Conservation (phyloP, 2,113 vertebrate genomes). For the Vanacampus margaritifer region DNA sequence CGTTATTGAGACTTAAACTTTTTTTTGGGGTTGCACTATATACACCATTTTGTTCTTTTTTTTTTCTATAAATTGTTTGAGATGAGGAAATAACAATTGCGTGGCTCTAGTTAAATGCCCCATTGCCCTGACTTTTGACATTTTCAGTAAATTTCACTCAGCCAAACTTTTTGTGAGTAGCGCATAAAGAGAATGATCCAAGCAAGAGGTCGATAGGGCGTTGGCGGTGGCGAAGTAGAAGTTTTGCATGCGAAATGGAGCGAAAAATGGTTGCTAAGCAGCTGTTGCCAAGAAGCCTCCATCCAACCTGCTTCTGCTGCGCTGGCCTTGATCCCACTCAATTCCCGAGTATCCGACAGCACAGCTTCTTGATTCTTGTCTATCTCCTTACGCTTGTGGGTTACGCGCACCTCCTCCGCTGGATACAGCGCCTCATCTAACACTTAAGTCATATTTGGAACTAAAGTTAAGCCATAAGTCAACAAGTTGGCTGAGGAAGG, state of each 20-base stretch:
- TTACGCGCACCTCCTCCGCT: neutral
- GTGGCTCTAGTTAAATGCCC: too few relatives aligned
- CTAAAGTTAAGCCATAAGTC: neutral
- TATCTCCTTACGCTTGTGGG: neutral
- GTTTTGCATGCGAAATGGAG: neutral
- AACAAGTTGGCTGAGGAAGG: neutral
- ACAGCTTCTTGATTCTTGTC: neutral
- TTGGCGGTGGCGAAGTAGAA: neutral
- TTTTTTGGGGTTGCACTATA: too few relatives aligned
- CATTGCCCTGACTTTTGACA: neutral
- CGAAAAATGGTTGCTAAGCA: slow-evolving; percentile 6
- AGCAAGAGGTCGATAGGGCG: neutral
- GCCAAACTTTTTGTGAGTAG: neutral
- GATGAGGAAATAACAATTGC: too few relatives aligned
- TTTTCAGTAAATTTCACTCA: neutral
- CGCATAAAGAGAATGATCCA: neutral
- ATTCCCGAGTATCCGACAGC: neutral
- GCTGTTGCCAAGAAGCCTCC: neutral
- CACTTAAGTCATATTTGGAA: neutral
- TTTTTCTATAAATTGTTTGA: too few relatives aligned
- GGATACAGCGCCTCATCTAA: neutral
- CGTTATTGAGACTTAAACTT: too few relatives aligned
- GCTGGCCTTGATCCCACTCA: slow-evolving; percentile 2
- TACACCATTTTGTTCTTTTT: too few relatives aligned
- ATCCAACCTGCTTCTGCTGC: neutral